Conservation (phyloP, 2,113 vertebrate genomes). For the Micronycteris hirsuta region DNA sequence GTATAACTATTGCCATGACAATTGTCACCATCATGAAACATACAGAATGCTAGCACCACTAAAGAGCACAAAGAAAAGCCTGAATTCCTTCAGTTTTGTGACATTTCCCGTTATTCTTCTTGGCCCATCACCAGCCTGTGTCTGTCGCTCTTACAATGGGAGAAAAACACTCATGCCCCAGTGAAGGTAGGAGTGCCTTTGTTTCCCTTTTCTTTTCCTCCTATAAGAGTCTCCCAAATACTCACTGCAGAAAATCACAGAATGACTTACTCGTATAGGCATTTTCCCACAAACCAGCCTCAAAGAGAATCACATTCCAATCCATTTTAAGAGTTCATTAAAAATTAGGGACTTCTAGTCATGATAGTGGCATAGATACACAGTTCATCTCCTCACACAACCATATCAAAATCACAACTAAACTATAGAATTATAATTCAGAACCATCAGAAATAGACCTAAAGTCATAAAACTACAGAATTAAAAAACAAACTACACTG, state of each 20-base stretch:
- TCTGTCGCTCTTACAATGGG: not conserved
- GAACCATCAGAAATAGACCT: too few species aligned
- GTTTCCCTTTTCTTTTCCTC: not conserved
- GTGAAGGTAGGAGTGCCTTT: not conserved
- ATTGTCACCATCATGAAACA: not conserved
- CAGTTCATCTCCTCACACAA: too few species aligned
- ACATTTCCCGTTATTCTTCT: slow-evolving; percentile 11
- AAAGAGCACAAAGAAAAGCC: not conserved
- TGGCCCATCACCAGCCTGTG: not conserved
- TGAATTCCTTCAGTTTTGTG: slow-evolving; percentile 24
- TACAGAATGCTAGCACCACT: not conserved
- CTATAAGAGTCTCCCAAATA: not conserved
- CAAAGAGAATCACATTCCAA: not conserved
- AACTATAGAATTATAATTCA: too few species aligned
- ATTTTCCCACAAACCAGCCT: slow-evolving; percentile 12
- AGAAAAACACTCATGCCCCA: not conserved
- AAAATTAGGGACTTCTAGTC: not conserved
- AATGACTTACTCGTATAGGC: not conserved
- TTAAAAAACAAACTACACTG: too few species aligned
- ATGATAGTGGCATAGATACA: too few species aligned
- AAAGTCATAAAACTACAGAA: too few species aligned
- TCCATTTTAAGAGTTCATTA: not conserved
- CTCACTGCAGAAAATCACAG: slow-evolving; percentile 9
- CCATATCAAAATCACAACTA: too few species aligned
- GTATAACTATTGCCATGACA: not conserved